Conservation (phyloP, 2,888 invertebrate genomes). For the Trachelus tabidus region DNA sequence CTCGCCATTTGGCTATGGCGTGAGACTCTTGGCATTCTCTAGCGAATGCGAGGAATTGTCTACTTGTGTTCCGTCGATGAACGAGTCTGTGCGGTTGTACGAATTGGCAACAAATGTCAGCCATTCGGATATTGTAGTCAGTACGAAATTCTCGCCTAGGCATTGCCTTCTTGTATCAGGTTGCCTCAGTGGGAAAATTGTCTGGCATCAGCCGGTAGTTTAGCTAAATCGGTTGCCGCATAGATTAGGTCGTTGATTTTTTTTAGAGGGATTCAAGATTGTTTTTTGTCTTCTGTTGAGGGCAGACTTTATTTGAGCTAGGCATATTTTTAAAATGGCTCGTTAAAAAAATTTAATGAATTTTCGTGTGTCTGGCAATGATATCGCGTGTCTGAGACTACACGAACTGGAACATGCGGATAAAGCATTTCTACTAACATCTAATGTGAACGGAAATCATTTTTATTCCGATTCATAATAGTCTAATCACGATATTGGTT, state of each 20-base stretch:
- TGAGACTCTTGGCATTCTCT: constrained; percentile 85
- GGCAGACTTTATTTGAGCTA: neutral
- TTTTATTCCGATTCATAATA: neutral
- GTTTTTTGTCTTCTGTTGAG: neutral
- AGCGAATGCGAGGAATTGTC: constrained; percentile 82
- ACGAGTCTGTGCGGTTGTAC: constrained; percentile 68
- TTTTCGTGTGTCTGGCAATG: neutral
- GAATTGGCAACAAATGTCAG: constrained; percentile 79
- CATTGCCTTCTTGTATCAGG: constrained; percentile 91
- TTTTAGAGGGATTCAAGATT: constrained; percentile 2
- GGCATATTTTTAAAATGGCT: neutral
- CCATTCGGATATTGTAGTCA: constrained; percentile 86
- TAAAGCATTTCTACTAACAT: neutral
- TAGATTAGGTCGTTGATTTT: constrained; percentile 1
- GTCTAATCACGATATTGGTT: neutral
- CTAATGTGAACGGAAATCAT: neutral
- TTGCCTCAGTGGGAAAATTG: constrained; percentile 87
- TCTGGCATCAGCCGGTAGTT: constrained; percentile 85
- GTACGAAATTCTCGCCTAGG: constrained; percentile 89
- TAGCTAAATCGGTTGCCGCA: constrained; percentile 37
- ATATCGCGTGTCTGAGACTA: neutral
- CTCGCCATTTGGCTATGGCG: constrained; percentile 89
- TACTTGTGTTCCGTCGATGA: constrained; percentile 71
- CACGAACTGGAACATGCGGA: neutral
- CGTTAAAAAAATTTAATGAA: neutral